Base-by-base conservation (phyloP, 92 coral and sea anemone genomes). In the Micromussa lordhowensis region DNA sequence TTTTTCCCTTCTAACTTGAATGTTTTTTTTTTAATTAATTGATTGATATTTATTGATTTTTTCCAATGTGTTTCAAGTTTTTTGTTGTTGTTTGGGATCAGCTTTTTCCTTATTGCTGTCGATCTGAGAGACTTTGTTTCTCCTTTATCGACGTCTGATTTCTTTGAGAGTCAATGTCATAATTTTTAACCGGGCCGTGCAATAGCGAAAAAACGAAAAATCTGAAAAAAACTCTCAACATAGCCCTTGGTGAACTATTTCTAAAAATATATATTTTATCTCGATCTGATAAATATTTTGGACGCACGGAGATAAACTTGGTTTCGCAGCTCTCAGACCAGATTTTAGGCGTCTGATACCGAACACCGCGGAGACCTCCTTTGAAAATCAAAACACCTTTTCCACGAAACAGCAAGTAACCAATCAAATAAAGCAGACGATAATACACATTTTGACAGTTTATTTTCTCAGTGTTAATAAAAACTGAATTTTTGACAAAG, bases 261-360 rank as follows among this genome's bases (percentile, higher is more conserved):
- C 26, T 34, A 48, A 19, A 78, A 78, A 49, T 48, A 78, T 78
- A 19, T 38, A 28, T 49, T 78, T 78, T 21, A 49, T 26, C n/a
- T 78, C 64, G 30, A 78, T 78, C 58, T 64, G 63, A 36, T 78
- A n/a, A 78, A 15, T 49, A 36, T 78, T 49, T 78, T 78, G 16
- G 82, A 55, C 2, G 61, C n/a, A 78, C 66, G 82, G 82, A 49
- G 82, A 22, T 30, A 24, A 78, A 15, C 38, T 48, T 55, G 82
- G 82, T 78, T 78, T 78, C 61, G 40, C 82, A 26, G 35, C 82
- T 78, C 82, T 78, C 82, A n/a, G 82, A 78, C 61, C 28, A 5
- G 21, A 3, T 49, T 78, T 55, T 30, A 48, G 26, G 82, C 29
- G 64, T 55, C 66, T 55, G 58, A 78, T 28, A 32, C 82, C 61